Conservation (phyloP, 2,113 vertebrate genomes). For the Drymodes brunneopygia region DNA sequence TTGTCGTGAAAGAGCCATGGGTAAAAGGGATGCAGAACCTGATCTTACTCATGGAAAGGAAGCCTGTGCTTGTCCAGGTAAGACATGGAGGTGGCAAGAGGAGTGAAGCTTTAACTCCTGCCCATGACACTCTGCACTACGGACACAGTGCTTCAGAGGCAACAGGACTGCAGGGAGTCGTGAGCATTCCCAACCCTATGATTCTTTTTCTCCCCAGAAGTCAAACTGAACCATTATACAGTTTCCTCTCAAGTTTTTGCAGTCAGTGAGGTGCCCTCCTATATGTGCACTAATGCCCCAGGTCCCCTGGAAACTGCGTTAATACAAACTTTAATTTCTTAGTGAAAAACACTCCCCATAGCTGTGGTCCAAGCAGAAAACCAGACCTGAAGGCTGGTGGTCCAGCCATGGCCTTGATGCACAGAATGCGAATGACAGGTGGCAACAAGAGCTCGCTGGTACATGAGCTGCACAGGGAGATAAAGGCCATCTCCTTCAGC, state of each 20-base stretch:
- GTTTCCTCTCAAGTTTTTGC: background rate
- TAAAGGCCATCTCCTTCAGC: background rate
- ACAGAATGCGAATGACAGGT: background rate
- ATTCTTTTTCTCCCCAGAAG: background rate
- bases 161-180: background rate
- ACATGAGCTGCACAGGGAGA: background rate
- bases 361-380: background rate
- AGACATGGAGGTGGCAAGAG: background rate
- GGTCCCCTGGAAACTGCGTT: fast-evolving
- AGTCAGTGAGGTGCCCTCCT: background rate
- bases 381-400: background rate
- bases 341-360: background rate
- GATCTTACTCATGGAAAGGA: background rate
- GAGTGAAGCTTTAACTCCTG: background rate
- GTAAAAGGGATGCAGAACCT: background rate
- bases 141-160: fast-evolving
- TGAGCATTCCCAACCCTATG: background rate
- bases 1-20: background rate
- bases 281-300: background rate
- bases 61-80: background rate
- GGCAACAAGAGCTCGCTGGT: background rate
- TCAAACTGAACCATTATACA: background rate
- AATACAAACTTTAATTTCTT: background rate
- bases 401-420: background rate
- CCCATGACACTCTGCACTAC: background rate